These are phyloP conservation scores for Zoanthus gigantus DNA, from an alignment of 92 coral and sea anemone species.

Conservation along the genomic window DNA sequence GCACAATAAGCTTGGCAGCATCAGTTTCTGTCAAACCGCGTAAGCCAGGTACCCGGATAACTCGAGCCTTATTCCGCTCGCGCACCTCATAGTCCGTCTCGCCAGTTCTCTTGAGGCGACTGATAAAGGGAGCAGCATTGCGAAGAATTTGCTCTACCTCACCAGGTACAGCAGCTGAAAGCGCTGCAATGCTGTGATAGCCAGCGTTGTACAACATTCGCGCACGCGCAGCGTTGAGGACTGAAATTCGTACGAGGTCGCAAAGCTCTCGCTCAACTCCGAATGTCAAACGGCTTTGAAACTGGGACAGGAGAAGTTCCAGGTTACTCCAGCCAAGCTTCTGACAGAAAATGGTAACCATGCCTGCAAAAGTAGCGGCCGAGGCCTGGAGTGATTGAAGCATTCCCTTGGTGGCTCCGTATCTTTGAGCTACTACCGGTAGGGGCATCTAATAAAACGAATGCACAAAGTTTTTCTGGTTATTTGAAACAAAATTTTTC, in stretches of 20 bases:
- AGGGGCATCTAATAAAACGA: slow-evolving; percentile 59
- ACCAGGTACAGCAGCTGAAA: slow-evolving; percentile 83
- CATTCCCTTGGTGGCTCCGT: slow-evolving; percentile 98
- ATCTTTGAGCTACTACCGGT: slow-evolving; percentile 86
- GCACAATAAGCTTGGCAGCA: slow-evolving; percentile 79
- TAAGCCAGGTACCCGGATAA: slow-evolving; percentile 94
- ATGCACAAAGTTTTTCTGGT: background rate
- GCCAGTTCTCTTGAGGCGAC: slow-evolving; percentile 83
- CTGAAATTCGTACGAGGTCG: slow-evolving; percentile 91
- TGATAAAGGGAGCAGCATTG: slow-evolving; percentile 94
- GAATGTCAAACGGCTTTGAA: slow-evolving; percentile 93
- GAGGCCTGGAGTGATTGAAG: slow-evolving; percentile 94
- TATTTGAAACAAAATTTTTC: background rate
- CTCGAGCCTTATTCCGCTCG: slow-evolving; percentile 84
- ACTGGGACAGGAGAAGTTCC: slow-evolving; percentile 89
- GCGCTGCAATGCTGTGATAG: slow-evolving; percentile 87
- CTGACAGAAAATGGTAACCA: slow-evolving; percentile 97
- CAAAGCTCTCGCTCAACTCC: slow-evolving; percentile 98
- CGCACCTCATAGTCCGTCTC: slow-evolving; percentile 91
- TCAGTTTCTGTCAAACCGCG: slow-evolving; percentile 82
- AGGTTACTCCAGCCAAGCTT: slow-evolving; percentile 96
- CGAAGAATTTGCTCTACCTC: slow-evolving; percentile 83
- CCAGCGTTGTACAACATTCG: slow-evolving; percentile 96
- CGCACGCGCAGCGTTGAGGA: slow-evolving; percentile 97
- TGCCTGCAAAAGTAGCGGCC: slow-evolving; percentile 98